Conservation (phyloP, 2,113 vertebrate genomes). For the Rhea pennata region DNA sequence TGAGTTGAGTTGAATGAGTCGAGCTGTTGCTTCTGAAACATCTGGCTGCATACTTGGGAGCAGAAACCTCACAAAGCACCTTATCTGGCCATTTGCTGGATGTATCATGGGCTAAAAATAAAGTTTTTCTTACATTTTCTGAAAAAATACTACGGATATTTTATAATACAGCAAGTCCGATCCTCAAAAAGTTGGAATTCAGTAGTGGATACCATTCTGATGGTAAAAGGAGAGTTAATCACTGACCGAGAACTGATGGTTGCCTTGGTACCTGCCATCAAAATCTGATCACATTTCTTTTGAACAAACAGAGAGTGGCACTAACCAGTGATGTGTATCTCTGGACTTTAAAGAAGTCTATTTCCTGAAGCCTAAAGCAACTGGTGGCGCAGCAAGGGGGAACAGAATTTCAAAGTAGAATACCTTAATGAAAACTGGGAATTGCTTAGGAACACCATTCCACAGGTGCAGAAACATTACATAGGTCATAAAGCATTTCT, state of each 20-base stretch:
- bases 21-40: neutral
- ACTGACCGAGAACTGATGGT: neutral
- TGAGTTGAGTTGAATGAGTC: neutral
- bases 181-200: neutral
- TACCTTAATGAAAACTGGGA: neutral
- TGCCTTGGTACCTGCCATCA: neutral
- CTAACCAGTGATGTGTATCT: neutral
- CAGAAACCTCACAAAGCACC: neutral
- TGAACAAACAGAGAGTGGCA: neutral
- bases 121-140: neutral
- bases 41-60: neutral
- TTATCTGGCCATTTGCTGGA: neutral
- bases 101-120: neutral
- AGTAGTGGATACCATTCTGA: neutral
- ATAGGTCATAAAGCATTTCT: neutral
- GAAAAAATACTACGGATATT: neutral
- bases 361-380: neutral
- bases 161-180: neutral
- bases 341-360: neutral
- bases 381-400: neutral
- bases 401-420: neutral
- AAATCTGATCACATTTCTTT: conserved; percentile 8
- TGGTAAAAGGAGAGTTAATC: neutral
- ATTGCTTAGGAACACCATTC: neutral
- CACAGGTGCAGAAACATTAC: neutral